A percentile compares a stretch with the other conserved stretches of the same genome.
phyloP scores from a whole-genome alignment of 2,797 vertebrate species.

The Oreochromis grahami region DNA sequence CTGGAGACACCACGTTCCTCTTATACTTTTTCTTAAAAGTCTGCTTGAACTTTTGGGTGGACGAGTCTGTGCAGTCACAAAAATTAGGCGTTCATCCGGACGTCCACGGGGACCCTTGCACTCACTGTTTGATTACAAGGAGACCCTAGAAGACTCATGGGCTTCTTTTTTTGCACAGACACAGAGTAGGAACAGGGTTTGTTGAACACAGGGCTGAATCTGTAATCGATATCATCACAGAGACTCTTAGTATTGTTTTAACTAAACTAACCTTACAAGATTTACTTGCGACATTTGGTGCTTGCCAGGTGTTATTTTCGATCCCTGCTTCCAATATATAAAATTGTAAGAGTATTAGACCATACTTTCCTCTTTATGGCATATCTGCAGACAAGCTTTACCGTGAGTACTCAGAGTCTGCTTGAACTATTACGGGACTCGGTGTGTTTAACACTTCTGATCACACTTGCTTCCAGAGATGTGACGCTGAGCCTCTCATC shows the following conservation, averaged over 20 bases:
- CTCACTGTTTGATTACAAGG: background rate
- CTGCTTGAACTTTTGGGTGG: background rate
- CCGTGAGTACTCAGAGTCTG: background rate
- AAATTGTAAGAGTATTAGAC: background rate
- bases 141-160: background rate
- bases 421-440: background rate
- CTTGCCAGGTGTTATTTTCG: background rate
- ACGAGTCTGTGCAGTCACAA: background rate
- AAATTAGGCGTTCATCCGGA: background rate
- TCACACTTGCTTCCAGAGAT: background rate
- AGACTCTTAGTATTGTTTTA: background rate
- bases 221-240: background rate
- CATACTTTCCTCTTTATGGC: background rate
- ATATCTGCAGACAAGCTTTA: background rate
- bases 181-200: background rate
- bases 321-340: background rate
- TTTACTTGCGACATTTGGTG: background rate
- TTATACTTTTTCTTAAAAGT: background rate
- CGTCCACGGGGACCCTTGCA: background rate
- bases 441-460: background rate
- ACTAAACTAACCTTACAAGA: background rate
- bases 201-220: background rate
- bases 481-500: background rate
- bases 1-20: background rate
- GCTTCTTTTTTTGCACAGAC: background rate